A percentile compares a stretch with the other conserved stretches of the same genome.
These are phyloP conservation scores for Oithona nana DNA, from an alignment of 2,888 invertebrate species.

Conservation along the genomic window DNA sequence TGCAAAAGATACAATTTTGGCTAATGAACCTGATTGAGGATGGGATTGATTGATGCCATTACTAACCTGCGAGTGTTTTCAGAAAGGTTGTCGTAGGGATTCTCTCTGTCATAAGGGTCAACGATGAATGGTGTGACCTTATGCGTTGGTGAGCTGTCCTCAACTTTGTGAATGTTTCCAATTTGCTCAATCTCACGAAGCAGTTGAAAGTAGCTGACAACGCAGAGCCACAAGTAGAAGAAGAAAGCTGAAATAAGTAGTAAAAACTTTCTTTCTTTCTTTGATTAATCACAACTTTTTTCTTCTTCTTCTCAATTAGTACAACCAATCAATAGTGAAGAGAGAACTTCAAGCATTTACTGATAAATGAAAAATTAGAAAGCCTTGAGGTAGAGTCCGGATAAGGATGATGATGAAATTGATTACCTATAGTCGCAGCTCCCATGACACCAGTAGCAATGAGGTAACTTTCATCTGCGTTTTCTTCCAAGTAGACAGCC, in stretches of 20 bases:
- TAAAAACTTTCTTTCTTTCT: not conserved
- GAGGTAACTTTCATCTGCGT: not conserved
- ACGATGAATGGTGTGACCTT: not conserved
- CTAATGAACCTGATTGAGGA: too few species aligned
- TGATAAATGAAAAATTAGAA: too few species aligned
- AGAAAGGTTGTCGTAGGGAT: not conserved
- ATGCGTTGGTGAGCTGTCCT: not conserved
- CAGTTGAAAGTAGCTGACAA: constrained; percentile 9
- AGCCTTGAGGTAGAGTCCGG: too few species aligned
- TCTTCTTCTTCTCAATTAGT: too few species aligned
- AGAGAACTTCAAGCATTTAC: too few species aligned
- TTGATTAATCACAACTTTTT: too few species aligned
- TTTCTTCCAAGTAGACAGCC: not conserved
- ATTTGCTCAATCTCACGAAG: constrained; percentile 1
- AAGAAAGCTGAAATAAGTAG: not conserved
- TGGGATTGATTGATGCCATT: too few species aligned
- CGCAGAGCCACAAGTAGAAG: constrained; percentile 13
- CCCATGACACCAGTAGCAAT: not conserved
- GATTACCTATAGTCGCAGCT: not conserved
- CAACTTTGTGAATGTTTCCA: not conserved
- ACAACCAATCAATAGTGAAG: too few species aligned
- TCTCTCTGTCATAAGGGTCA: not conserved
- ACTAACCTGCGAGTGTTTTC: too few species aligned
- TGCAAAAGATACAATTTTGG: too few species aligned
- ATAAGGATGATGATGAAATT: too few species aligned